Evolutionary conservation across 1,140 invertebrate species (phyloP), one percentile per base, ranked within the genome.

Genomic region (Gryllus bimaculatus): DNA sequence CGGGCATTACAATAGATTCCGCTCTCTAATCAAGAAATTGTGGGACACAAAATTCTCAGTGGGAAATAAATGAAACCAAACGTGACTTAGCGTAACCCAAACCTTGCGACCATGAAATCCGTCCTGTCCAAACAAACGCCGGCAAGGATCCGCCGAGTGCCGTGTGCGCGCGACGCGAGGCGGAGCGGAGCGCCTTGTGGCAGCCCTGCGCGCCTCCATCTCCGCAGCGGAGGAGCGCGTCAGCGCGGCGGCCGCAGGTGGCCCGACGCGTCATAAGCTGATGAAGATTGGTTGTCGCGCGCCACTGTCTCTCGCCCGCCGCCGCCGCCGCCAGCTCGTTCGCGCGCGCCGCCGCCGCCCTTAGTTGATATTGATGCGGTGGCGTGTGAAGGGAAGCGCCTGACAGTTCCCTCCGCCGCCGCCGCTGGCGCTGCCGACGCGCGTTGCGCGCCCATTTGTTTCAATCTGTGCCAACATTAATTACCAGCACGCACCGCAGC

Each of bases 381-480:
- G 54, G 54, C 76, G 76, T 77, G 76, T 39, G 76, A 77, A 77
- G 76, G 76, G 76, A 77, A 77, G 48, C 76, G 76, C 18, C 18
- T 77, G 76, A 26, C 76, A 77, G 76, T 77, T 77, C 76, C 76
- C 76, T 77, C 47, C 39, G 18, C 48, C 47, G 8, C 48, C 20
- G 76, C 76, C 39, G 13, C 75, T 26, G 13, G 13, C 66, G 66
- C 66, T n/a, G 66, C 66, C 66, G n/a, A 1, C 74, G 74, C 10
- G 74, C 54, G 54, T 66, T 13, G 54, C 54, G 48, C 26, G 20
- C 47, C 78, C 78, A 78, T 78, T 78, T 78, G 78, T 78, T 78
- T 78, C 78, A 78, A 78, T 78, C 78, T 78, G 78, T 78, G 78
- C 78, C 26, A 74, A 21, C 78, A 74, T 78, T 74, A 78, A 78